Conservation (phyloP, 2,113 vertebrate genomes). For the Cyanoramphus novaezelandiae region DNA sequence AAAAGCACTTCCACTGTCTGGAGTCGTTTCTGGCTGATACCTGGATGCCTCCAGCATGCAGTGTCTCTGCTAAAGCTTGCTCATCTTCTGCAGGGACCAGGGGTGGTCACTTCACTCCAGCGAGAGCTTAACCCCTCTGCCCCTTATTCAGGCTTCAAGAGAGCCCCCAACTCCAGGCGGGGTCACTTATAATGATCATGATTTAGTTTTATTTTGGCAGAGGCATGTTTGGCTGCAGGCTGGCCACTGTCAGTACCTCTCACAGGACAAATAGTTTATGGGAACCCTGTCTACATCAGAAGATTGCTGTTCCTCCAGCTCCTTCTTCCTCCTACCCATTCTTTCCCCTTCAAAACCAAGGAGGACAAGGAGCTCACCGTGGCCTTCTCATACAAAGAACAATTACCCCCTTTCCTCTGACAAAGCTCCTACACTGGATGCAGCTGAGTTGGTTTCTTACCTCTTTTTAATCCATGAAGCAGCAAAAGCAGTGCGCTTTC, state of each 20-base stretch:
- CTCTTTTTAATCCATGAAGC: neutral
- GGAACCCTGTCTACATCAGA: neutral
- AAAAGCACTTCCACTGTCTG: neutral
- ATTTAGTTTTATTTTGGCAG: neutral
- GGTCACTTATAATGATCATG: rapidly evolving
- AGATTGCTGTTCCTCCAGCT: neutral
- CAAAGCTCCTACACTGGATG: neutral
- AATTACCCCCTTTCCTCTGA: neutral
- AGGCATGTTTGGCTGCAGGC: neutral
- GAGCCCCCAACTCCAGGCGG: neutral
- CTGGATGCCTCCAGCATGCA: neutral
- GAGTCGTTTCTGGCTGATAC: neutral
- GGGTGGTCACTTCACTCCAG: rapidly evolving
- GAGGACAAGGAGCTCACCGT: neutral
- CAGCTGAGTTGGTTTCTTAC: neutral
- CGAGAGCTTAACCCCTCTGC: neutral
- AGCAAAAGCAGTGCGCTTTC: neutral
- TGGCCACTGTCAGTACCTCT: neutral
- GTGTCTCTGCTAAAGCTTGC: neutral
- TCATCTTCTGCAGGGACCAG: neutral
- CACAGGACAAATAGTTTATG: rapidly evolving
- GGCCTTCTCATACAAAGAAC: neutral
- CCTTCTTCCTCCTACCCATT: neutral
- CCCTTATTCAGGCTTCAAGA: neutral
- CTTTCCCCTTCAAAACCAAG: neutral